phyloP scores from a whole-genome alignment of 1,140 invertebrate species.

The Drosophila trapezifrons region DNA sequence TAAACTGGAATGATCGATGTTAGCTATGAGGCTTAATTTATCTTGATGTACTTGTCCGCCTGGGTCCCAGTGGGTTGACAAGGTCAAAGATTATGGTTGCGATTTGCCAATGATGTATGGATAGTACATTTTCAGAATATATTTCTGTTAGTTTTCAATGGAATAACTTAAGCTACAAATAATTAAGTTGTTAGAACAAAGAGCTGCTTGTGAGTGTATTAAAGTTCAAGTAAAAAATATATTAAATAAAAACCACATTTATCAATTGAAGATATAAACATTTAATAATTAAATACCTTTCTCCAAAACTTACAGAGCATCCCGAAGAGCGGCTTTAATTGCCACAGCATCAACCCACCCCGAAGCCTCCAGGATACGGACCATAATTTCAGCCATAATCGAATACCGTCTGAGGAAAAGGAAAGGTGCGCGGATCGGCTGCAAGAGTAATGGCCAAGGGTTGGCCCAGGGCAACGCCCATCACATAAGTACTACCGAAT shows the following conservation, averaged over 20 bases:
- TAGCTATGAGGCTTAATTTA: constrained; percentile 27
- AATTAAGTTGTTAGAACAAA: background rate
- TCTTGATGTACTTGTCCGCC: constrained; percentile 26
- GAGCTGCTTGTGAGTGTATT: too few relatives aligned
- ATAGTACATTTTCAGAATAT: constrained; percentile 10
- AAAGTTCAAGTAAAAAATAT: background rate
- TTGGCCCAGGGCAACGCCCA: constrained; percentile 65
- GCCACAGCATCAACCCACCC: constrained; percentile 22
- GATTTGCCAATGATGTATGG: constrained; percentile 15
- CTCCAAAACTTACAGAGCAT: constrained; percentile 4
- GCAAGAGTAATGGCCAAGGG: constrained; percentile 75
- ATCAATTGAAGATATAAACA: background rate
- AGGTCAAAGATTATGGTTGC: constrained; percentile 35
- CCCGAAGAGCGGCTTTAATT: constrained; percentile 30
- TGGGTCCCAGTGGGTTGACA: constrained; percentile 3
- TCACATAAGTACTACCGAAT: constrained; percentile 70
- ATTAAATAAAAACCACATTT: background rate
- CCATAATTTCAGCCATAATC: constrained; percentile 65
- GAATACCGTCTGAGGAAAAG: constrained; percentile 32
- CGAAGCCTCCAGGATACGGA: constrained; percentile 20
- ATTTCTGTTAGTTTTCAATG: background rate
- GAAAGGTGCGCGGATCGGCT: constrained; percentile 22
- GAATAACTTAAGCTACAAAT: background rate
- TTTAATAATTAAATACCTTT: background rate
- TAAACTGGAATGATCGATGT: constrained; percentile 30